phyloP scores from a whole-genome alignment of 2,888 invertebrate genomes.

The Sarcophaga subvicina region DNA sequence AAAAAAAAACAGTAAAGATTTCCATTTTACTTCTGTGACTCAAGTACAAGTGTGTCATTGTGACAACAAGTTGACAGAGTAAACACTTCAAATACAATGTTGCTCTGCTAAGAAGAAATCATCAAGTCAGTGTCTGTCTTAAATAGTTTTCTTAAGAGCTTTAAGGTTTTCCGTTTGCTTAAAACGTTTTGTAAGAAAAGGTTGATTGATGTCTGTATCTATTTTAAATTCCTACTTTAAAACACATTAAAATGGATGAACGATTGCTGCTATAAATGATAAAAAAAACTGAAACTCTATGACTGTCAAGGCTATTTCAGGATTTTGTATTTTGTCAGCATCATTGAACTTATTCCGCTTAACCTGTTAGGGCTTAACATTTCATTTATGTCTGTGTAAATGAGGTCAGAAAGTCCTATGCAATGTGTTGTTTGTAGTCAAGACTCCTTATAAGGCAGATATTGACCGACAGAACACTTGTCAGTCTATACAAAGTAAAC shows the following conservation, averaged over 20 bases:
- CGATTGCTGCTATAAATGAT: too few species aligned
- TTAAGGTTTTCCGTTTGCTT: constrained; percentile 25
- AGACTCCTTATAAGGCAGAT: too few species aligned
- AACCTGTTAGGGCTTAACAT: too few species aligned
- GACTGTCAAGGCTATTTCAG: too few species aligned
- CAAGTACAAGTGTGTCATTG: constrained; percentile 54
- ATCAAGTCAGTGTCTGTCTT: constrained; percentile 58
- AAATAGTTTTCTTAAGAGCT: constrained; percentile 67
- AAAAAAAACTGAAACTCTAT: too few species aligned
- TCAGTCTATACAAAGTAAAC: too few species aligned
- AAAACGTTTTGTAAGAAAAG: constrained; percentile 31
- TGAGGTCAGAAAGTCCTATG: too few species aligned
- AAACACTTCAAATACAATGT: constrained; percentile 75
- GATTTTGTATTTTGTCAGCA: too few species aligned
- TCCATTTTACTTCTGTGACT: constrained; percentile 26
- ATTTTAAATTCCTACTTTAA: neutral
- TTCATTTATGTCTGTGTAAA: too few species aligned
- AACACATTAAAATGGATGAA: neutral
- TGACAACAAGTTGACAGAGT: constrained; percentile 69
- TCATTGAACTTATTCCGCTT: too few species aligned
- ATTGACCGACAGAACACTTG: too few species aligned
- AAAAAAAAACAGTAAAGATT: neutral
- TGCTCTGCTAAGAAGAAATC: constrained; percentile 35
- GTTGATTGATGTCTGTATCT: neutral
- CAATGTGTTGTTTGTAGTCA: too few species aligned